Percentiles rank a stretch among this genome's conserved stretches.
Evolutionary conservation across 2,113 vertebrate species (phyloP).

Genomic region (Sinocyclocheilus grahami): DNA sequence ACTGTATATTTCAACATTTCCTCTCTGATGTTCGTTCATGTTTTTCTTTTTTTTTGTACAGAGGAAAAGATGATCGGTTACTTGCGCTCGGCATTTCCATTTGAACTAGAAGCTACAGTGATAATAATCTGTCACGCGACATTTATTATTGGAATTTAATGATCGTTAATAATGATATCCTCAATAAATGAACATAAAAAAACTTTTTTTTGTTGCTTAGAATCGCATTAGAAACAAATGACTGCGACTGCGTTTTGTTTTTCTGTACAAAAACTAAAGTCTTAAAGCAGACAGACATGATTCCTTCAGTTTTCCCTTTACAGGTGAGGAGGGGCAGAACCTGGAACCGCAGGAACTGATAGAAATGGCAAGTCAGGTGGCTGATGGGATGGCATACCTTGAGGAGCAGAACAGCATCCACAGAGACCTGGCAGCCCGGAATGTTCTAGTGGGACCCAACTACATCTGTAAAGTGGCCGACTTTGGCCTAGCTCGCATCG

Average conservation of each 20-base stretch:
- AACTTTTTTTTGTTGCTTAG: too few species aligned
- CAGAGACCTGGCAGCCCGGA: slow-evolving; percentile 74
- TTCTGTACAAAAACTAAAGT: not conserved
- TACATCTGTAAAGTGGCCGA: slow-evolving; percentile 76
- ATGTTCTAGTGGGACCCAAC: slow-evolving; percentile 71
- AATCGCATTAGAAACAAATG: too few species aligned
- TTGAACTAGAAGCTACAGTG: not conserved
- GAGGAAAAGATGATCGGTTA: not conserved
- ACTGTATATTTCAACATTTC: too few species aligned
- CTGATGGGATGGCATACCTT: slow-evolving; percentile 73
- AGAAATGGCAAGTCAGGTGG: slow-evolving; percentile 69
- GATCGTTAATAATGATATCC: not conserved
- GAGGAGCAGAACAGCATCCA: slow-evolving; percentile 74
- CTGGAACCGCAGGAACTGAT: slow-evolving; percentile 53
- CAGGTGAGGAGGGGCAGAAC: slow-evolving; percentile 57
- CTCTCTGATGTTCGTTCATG: not conserved
- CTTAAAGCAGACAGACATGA: not conserved
- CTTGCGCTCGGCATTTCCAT: not conserved
- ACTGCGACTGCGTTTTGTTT: not conserved
- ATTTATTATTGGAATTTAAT: not conserved
- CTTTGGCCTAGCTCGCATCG: slow-evolving; percentile 73
- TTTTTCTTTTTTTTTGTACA: not conserved
- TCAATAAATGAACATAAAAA: not conserved
- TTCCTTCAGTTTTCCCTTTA: not conserved
- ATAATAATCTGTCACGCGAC: not conserved